Evolutionary conservation across 2,113 vertebrate species (phyloP).

Genomic region (Nymphicus hollandicus): DNA sequence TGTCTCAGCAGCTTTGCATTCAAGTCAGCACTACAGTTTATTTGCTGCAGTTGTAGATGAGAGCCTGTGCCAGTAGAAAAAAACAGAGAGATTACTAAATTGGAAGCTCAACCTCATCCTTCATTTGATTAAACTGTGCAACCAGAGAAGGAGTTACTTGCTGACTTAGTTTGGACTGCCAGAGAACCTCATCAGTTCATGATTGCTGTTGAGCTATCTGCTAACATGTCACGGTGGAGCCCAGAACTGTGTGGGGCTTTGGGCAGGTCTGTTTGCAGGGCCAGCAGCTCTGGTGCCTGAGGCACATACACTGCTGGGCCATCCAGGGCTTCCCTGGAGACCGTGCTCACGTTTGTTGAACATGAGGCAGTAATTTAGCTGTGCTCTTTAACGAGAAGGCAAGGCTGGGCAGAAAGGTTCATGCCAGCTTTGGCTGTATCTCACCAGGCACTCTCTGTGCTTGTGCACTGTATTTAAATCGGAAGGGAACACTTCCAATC

Average conservation of each 20-base stretch:
- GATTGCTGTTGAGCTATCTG: neutral
- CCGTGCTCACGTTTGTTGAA: neutral
- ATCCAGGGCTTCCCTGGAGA: neutral
- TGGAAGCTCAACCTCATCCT: neutral
- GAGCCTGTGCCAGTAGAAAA: neutral
- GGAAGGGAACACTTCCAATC: neutral
- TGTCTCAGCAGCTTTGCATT: neutral
- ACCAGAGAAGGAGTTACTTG: neutral
- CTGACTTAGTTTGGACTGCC: neutral
- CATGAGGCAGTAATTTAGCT: neutral
- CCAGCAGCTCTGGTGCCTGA: neutral
- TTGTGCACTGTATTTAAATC: neutral
- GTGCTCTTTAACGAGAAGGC: neutral
- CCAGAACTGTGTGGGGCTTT: neutral
- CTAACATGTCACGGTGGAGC: neutral
- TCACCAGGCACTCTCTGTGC: neutral
- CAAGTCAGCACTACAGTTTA: neutral
- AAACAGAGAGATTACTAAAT: neutral
- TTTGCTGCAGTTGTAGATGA: neutral
- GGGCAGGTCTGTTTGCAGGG: neutral
- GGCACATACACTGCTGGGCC: fast-evolving
- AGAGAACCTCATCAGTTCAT: neutral
- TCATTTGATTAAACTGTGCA: conserved; percentile 1
- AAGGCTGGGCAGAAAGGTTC: neutral
- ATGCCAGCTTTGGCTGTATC: neutral